Evolutionary conservation across 2,888 invertebrate genomes (phyloP), one percentile per base, ranked within the genome.

Genomic region (Neoscelio sp.): DNA sequence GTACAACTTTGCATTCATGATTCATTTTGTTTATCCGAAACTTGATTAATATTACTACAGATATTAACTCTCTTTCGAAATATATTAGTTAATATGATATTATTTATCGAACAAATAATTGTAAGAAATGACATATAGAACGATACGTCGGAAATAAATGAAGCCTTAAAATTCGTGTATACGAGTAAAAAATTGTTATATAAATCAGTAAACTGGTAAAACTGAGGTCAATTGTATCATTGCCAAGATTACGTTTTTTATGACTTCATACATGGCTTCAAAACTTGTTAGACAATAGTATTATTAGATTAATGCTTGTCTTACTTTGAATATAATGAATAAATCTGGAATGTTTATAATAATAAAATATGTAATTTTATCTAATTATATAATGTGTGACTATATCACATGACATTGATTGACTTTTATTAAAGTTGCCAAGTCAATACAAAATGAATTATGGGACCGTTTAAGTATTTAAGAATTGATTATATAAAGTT

Each of bases 171-270:
- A 56, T 58, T 76, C 38, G 38, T 28, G 42, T 54, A 62, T 50
- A 58, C 58, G 60, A 30, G 48, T 42, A 30, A 77, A 76, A 77
- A 77, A 52, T 71, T 65, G 65, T 77, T 77, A 77, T 44, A 71
- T 77, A 77, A 77, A 77, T 71, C 65, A 33, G 74, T 65, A 68
- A 52, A 73, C 68, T 64, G 35, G 52, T 68, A 56, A 70, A 75
- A 65, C 70, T 70, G 70, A 79, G 75, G 75, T 79, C 75, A 75
- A 75, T 71, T 75, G 65, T 79, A 75, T 70, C 79, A 62, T 68
- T 71, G 64, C 64, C 42, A 75, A 79, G 75, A 64, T 74, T 68
- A 60, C 44, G 52, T 40, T 70, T 78, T 78, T 64, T 78, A 74
- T 58, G 78, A 74, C 74, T 78, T 74, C 78, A 38, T 58, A 58